Evolutionary conservation across 2,113 vertebrate species (phyloP), one percentile per base, ranked within the genome.

Genomic region (Fukomys damarensis): DNA sequence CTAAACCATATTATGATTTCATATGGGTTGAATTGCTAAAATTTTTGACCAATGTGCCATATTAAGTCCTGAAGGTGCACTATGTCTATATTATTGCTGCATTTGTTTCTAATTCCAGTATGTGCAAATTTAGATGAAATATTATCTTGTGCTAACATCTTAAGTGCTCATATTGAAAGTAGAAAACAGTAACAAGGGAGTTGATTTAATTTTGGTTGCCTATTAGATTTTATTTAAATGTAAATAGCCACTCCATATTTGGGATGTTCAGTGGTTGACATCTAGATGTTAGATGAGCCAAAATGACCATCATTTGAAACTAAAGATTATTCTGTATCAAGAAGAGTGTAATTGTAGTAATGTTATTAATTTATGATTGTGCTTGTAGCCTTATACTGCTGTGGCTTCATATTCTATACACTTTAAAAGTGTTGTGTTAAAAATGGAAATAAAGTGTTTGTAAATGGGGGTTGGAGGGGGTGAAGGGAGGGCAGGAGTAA

Each of bases 41-140:
- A 90, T 63, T 96, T 91, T 94, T 93, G 43, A 80, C 35, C 43
- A 65, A 28, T 77, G n/a, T 89, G 16, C 95, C 41, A 86, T 68
- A 32, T 89, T 92, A 95, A 89, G 96, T 66, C 74, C 81, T 86
- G 52, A 96, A 19, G n/a, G 56, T 85, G 9, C 5, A 49, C 3
- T 93, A 76, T 89, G 19, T 61, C 30, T 88, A 8, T 66, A 76
- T 89, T 95, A 28, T 68, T 95, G 14, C 16, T 86, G 17, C 88
- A 76, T 88, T 96, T 16, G 46, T 82, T 92, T 96, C 20, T 94
- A 91, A 86, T 82, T 96, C 90, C 54, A 59, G 28, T 77, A 77
- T 66, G 59, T 91, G 59, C 91, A 76, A 96, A 28, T 94, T 92
- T 89, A 83, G 58, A 95, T 32, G 35, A 95, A 87, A 66, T 88